These are phyloP conservation scores for Tympanuchus pallidicinctus DNA, from an alignment of 2,113 vertebrate species.

Conservation along the genomic window DNA sequence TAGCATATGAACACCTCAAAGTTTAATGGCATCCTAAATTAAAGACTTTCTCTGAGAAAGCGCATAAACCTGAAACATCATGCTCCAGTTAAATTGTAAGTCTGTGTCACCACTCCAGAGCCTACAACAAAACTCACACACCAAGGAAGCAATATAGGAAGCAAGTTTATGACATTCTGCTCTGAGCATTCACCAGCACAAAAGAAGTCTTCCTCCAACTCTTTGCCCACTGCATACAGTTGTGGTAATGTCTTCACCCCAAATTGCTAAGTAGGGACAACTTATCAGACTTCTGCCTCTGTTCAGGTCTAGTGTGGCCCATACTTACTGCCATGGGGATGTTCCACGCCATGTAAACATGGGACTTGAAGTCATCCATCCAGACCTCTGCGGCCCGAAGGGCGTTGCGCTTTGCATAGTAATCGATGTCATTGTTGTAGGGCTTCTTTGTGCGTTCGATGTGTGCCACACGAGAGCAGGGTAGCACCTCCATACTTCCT, in stretches of 20 bases:
- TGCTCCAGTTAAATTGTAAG: conserved; percentile 1
- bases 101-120: not conserved
- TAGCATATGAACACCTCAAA: conserved; percentile 25
- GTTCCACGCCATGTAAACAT: conserved; percentile 99
- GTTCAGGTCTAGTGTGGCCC: fast-evolving
- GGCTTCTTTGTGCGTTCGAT: conserved; percentile 98
- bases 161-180: fast-evolving
- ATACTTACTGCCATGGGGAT: conserved; percentile 94
- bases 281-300: fast-evolving
- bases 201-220: not conserved
- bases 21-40: conserved; percentile 47
- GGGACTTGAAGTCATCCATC: conserved; percentile 99
- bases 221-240: fast-evolving
- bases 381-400: conserved; percentile 95
- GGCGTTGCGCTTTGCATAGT: conserved; percentile 96
- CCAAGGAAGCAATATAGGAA: not conserved
- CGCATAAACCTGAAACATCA: conserved; percentile 13
- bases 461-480: conserved; percentile 95
- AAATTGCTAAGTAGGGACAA: fast-evolving
- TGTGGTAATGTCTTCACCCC: fast-evolving
- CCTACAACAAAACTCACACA: not conserved
- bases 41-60: not conserved
- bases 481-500: conserved; percentile 98
- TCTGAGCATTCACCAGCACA: fast-evolving
- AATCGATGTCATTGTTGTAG: conserved; percentile 98